Base-by-base conservation (phyloP, 2,797 vertebrate genomes). In the Gouania willdenowi region DNA sequence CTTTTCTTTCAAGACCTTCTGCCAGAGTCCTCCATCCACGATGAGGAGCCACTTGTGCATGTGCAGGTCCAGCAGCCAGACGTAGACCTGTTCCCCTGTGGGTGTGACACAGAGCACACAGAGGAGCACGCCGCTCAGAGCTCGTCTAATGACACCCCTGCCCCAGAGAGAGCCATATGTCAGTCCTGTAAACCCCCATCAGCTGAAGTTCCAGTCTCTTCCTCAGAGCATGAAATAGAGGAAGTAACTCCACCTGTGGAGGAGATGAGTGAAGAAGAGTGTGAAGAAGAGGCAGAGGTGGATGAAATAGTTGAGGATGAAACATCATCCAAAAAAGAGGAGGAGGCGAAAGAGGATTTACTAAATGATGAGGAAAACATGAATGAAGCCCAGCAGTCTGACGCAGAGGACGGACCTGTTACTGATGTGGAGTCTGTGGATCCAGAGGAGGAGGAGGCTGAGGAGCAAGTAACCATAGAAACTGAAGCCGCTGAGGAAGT, bases 141-240 rank as follows among this genome's bases (percentile, higher is more conserved):
- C 50, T 82, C 87, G 27, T 90, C 89, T 27, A 91, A 91, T 0
- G 89, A 91, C 73, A 91, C 89, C 0, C 89, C 89, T 0, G 87
- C 84, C 19, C 87, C 89, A 0, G 84, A 87, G 58, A 78, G 73
- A 66, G 18, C 71, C 0, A 44, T 85, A 33, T 90, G 89, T 45
- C 84, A 77, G 45, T 77, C 87, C 59, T 90, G 89, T 59, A 61
- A 43, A 20, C 26, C 75, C 0, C 32, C 42, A 0, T 18, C 66
- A 1, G 14, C 26, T 6, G 15, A 82, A 3, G 63, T 81, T 15
- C 29, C 40, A 2, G n/a, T 32, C 8, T 23, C 45, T 4, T 8
- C 30, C 7, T 39, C 42, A 5, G 52, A 74, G 46, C 40, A 34
- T 3, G 56, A 65, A 21, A 39, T 63, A n/a, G 21, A 54, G 6